Percentiles rank a stretch among this genome's conserved stretches.
Evolutionary conservation across 2,888 invertebrate genomes (phyloP).

Genomic region (Pristionchus maxplancki): DNA sequence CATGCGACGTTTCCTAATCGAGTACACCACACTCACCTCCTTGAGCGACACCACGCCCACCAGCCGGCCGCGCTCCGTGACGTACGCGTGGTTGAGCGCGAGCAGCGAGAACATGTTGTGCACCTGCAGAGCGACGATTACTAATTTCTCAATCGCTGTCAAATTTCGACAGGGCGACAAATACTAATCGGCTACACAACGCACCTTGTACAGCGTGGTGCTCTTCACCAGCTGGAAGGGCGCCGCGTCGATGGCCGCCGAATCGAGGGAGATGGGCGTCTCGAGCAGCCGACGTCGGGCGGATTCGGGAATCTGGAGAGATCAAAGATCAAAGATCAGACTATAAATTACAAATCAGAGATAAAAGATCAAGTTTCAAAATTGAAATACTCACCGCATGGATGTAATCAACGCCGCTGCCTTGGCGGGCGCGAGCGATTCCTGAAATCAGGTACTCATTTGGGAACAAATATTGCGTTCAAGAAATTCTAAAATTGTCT

Average conservation of each 20-base stretch:
- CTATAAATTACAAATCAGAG: not conserved
- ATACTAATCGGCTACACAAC: not conserved
- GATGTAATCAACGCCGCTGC: conserved; percentile 23
- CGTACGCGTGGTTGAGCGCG: conserved; percentile 97
- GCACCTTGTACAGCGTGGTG: conserved; percentile 75
- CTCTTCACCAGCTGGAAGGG: conserved; percentile 76
- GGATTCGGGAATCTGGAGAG: conserved; percentile 17
- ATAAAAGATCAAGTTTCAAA: not conserved
- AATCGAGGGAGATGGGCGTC: conserved; percentile 76
- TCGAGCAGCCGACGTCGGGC: conserved; percentile 56
- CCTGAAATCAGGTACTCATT: conserved; percentile 2
- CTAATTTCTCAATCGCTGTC: not conserved
- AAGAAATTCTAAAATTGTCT: too few species aligned
- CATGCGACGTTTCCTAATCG: not conserved
- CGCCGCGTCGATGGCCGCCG: conserved; percentile 91
- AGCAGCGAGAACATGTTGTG: conserved; percentile 98
- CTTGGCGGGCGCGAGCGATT: not conserved
- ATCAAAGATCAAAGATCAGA: conserved; percentile 33
- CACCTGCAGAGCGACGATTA: conserved; percentile 85
- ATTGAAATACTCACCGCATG: not conserved
- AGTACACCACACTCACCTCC: conserved; percentile 81
- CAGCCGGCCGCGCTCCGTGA: conserved; percentile 94
- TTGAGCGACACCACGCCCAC: conserved; percentile 96
- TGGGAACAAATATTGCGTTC: too few species aligned
- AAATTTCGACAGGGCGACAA: not conserved